Percentiles rank a stretch among this genome's conserved stretches.
Evolutionary conservation across 2,888 invertebrate genomes (phyloP).

Genomic region (Clunio marinus): DNA sequence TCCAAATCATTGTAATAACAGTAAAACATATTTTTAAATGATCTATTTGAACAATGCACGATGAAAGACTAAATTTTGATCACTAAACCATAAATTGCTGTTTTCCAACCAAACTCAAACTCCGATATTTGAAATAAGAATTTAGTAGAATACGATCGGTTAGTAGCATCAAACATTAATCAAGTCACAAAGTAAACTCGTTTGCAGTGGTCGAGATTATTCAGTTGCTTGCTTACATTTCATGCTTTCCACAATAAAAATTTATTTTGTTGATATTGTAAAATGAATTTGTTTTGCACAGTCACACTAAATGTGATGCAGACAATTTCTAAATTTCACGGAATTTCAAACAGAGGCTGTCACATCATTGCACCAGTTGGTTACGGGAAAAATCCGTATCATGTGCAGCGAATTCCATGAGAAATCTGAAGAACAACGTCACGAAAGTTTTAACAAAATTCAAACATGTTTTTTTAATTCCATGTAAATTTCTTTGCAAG

Average conservation of each 20-base stretch:
- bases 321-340: conserved; percentile 30
- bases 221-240: too few species aligned
- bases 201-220: too few species aligned
- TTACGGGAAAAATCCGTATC: not conserved
- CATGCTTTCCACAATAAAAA: too few species aligned
- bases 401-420: conserved; percentile 25
- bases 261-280: not conserved
- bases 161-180: too few species aligned
- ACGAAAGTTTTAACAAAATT: too few species aligned
- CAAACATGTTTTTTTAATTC: too few species aligned
- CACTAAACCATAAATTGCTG: too few species aligned
- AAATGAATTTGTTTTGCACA: conserved; percentile 14
- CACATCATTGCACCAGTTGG: conserved; percentile 32
- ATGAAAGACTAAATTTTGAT: not conserved
- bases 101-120: too few species aligned
- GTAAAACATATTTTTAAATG: not conserved
- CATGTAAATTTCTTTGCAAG: too few species aligned
- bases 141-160: not conserved
- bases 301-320: conserved; percentile 25
- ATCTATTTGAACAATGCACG: not conserved
- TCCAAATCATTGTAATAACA: conserved; percentile 6
- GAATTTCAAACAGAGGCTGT: conserved; percentile 29
- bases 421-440: too few species aligned
- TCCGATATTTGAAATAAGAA: not conserved
- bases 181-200: too few species aligned